Percentiles rank a stretch among this genome's conserved stretches.
These are phyloP conservation scores for Drosophila setosimentum DNA, from an alignment of 2,888 invertebrate genomes.

Conservation along the genomic window DNA sequence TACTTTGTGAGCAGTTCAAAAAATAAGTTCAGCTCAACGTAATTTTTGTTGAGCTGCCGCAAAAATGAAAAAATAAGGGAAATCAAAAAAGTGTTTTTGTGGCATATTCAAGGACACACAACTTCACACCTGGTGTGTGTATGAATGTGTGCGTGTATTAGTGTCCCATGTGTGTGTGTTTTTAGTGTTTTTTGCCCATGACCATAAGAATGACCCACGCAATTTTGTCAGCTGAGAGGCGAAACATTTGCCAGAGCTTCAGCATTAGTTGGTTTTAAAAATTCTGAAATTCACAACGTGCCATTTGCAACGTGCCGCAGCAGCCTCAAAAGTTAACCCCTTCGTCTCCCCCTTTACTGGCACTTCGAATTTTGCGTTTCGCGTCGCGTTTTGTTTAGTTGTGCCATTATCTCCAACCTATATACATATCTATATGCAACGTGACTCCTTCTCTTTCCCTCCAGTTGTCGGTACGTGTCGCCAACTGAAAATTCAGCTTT, in stretches of 20 bases:
- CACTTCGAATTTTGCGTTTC: slow-evolving; percentile 30
- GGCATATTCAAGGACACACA: slow-evolving; percentile 22
- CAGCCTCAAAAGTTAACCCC: slow-evolving; percentile 58
- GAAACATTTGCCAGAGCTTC: slow-evolving; percentile 40
- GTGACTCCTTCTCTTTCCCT: slow-evolving; percentile 5
- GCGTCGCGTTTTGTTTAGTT: slow-evolving; percentile 58
- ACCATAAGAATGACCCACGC: slow-evolving; percentile 52
- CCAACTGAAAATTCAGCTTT: slow-evolving; percentile 39
- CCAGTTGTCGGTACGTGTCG: slow-evolving; percentile 43
- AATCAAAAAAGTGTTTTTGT: slow-evolving; percentile 18
- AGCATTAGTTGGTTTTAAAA: slow-evolving; percentile 52
- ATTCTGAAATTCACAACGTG: slow-evolving; percentile 69
- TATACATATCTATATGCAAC: slow-evolving; percentile 8
- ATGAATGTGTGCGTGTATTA: slow-evolving; percentile 14
- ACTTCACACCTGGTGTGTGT: slow-evolving; percentile 3
- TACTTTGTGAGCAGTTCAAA: slow-evolving; percentile 9
- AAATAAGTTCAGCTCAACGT: slow-evolving; percentile 16
- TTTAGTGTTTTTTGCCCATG: neutral
- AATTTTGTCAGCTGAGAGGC: slow-evolving; percentile 46
- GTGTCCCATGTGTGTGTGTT: slow-evolving; percentile 19
- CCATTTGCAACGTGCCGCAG: slow-evolving; percentile 58
- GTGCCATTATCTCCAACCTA: slow-evolving; percentile 57
- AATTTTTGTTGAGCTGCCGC: slow-evolving; percentile 38
- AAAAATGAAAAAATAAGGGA: slow-evolving; percentile 10
- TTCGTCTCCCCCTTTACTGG: neutral